A percentile compares a stretch with the other conserved stretches of the same genome.
Conservation (phyloP, 1,140 invertebrate genomes). For the Dendrolimus punctatus region DNA sequence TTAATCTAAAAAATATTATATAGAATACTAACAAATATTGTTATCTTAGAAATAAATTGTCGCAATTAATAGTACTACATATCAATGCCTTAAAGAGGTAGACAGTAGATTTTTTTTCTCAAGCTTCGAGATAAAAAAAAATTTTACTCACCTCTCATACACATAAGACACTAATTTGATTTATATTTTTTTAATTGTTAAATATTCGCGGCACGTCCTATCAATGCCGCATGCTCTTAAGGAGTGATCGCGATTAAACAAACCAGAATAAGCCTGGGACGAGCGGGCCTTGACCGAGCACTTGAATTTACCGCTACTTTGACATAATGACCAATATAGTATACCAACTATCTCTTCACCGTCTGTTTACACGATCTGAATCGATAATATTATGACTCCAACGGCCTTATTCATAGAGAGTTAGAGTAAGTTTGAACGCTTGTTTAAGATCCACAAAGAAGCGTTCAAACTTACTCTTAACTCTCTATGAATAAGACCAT, state of each 20-base stretch:
- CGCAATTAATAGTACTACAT: too few relatives aligned
- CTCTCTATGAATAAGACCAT: neutral
- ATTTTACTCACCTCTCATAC: too few relatives aligned
- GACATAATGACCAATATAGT: slow-evolving; percentile 32
- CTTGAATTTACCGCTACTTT: slow-evolving; percentile 48
- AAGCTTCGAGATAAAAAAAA: too few relatives aligned
- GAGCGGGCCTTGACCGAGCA: slow-evolving; percentile 35
- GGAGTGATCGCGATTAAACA: slow-evolving; percentile 23
- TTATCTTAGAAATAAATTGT: too few relatives aligned
- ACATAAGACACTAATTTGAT: too few relatives aligned
- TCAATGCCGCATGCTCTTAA: slow-evolving; percentile 11
- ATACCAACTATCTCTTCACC: slow-evolving; percentile 3
- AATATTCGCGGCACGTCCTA: slow-evolving; percentile 6
- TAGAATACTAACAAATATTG: too few relatives aligned
- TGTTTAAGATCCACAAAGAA: neutral
- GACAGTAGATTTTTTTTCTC: too few relatives aligned
- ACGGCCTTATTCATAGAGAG: too few relatives aligned
- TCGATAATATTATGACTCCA: neutral
- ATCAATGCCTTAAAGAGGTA: too few relatives aligned
- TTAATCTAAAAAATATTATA: too few relatives aligned
- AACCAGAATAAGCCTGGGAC: slow-evolving; percentile 7
- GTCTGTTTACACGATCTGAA: slow-evolving; percentile 1
- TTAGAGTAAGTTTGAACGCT: too few relatives aligned
- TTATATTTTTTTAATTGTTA: too few relatives aligned
- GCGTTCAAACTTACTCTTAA: neutral